These are phyloP conservation scores for Crioceris asparagi DNA, from an alignment of 2,888 invertebrate genomes.

Conservation along the genomic window DNA sequence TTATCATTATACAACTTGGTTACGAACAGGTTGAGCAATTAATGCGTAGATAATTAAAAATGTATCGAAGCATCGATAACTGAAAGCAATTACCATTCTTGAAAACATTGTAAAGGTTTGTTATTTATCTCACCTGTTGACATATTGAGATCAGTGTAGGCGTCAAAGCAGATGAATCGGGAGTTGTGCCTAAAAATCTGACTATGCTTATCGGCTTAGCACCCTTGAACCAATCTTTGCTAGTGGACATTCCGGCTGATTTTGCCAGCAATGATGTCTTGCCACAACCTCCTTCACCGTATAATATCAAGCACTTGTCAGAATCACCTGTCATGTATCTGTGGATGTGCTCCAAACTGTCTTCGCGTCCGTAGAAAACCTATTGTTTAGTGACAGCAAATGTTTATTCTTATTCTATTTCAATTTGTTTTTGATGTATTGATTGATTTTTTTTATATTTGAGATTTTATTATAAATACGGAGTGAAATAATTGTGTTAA, in stretches of 20 bases:
- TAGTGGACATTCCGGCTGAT: constrained; percentile 67
- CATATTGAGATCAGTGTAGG: constrained; percentile 92
- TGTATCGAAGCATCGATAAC: too few species aligned
- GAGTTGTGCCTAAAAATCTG: constrained; percentile 91
- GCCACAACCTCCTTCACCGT: constrained; percentile 95
- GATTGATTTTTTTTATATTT: too few species aligned
- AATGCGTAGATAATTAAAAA: too few species aligned
- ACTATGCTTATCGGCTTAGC: constrained; percentile 78
- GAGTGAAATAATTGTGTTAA: too few species aligned
- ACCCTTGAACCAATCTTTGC: constrained; percentile 61
- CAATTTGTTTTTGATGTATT: too few species aligned
- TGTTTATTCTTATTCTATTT: too few species aligned
- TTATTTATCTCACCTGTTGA: constrained; percentile 85
- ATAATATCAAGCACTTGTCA: constrained; percentile 81
- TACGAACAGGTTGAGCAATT: too few species aligned
- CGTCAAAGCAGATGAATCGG: constrained; percentile 89
- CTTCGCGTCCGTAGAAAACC: constrained; percentile 88
- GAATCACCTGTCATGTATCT: constrained; percentile 73
- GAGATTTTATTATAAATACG: too few species aligned
- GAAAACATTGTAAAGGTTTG: too few species aligned
- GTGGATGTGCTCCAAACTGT: constrained; percentile 68
- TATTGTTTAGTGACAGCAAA: too few species aligned
- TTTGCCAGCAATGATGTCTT: constrained; percentile 94
- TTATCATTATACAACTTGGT: too few species aligned
- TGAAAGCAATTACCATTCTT: too few species aligned